Evolutionary conservation across 2,888 invertebrate genomes (phyloP).

Genomic region (Plagodis dolabraria): DNA sequence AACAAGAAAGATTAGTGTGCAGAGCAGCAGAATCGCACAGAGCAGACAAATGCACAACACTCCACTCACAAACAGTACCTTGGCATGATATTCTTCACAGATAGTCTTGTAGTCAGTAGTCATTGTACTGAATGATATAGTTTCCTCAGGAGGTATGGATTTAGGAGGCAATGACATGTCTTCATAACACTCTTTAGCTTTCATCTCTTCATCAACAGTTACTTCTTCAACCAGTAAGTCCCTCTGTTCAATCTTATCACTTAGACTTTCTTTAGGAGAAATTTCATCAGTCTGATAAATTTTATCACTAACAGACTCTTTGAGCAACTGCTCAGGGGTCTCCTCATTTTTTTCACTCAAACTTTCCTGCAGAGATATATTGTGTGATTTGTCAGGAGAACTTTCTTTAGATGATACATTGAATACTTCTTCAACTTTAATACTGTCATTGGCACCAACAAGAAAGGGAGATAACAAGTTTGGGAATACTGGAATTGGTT

Average conservation of each 20-base stretch:
- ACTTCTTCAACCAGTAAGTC: conserved; percentile 74
- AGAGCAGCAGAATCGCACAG: conserved; percentile 28
- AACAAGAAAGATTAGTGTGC: conserved; percentile 48
- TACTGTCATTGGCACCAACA: conserved; percentile 59
- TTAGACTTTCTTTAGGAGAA: conserved; percentile 22
- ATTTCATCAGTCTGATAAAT: conserved; percentile 54
- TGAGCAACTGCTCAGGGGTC: conserved; percentile 43
- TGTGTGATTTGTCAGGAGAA: conserved; percentile 22
- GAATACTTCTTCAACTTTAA: conserved; percentile 63
- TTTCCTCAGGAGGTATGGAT: conserved; percentile 68
- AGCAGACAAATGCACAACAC: conserved; percentile 39
- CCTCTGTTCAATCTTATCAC: conserved; percentile 64
- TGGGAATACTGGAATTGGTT: conserved; percentile 65
- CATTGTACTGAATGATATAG: conserved; percentile 81
- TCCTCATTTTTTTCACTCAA: conserved; percentile 17
- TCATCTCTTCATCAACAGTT: conserved; percentile 61
- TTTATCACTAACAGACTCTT: conserved; percentile 63
- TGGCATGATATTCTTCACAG: conserved; percentile 88
- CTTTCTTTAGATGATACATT: conserved; percentile 44
- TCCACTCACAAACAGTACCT: conserved; percentile 78
- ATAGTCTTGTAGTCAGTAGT: conserved; percentile 90
- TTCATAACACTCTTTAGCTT: conserved; percentile 53
- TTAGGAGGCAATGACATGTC: conserved; percentile 60
- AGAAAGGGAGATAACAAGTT: conserved; percentile 72
- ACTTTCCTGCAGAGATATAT: conserved; percentile 23